Base-by-base conservation (phyloP, 2,797 vertebrate genomes). In the Platyrinchus mystaceus region DNA sequence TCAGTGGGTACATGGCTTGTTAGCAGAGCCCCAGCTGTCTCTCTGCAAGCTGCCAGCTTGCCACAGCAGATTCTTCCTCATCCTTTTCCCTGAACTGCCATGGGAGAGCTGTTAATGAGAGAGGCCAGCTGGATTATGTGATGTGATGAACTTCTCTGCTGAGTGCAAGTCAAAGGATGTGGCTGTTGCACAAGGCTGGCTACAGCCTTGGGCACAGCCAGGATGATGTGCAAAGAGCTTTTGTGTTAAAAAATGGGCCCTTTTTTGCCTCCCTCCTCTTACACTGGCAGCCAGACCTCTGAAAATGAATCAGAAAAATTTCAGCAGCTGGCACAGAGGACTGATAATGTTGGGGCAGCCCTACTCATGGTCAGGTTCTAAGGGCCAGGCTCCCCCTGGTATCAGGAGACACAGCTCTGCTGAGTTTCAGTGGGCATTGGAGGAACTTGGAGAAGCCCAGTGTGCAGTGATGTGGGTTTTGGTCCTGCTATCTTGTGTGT, bases 391-490 rank as follows among this genome's bases (percentile, higher is more conserved):
- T 90, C 12, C 15, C n/a, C 12, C 43, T 32, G 23, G 22, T 67
- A 17, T 9, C 32, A 41, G n/a, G n/a, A 37, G 50, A 36, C 9
- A 19, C 18, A 36, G 26, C 2, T 3, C 44, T 50, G 0, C 3
- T 4, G 9, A 14, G 13, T n/a, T 53, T 56, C 39, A 4, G 6
- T 4, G 12, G 56, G 43, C 4, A 5, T 26, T 18, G 23, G 16
- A 11, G 49, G 12, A 6, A 18, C 15, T 14, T 17, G 32, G 20
- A 28, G n/a, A 37, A 87, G 20, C 15, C 52, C 41, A 23, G 5
- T 1, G 5, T 30, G 62, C 41, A 7, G 18, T 19, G 30, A 13
- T 0, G 1, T 4, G 7, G 20, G 16, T 10, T 62, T 59, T 37
- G 43, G 12, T 44, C 26, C 53, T n/a, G 3, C 7, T 10, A 1